Conservation (phyloP, 2,888 invertebrate genomes). For the Timandra comae region DNA sequence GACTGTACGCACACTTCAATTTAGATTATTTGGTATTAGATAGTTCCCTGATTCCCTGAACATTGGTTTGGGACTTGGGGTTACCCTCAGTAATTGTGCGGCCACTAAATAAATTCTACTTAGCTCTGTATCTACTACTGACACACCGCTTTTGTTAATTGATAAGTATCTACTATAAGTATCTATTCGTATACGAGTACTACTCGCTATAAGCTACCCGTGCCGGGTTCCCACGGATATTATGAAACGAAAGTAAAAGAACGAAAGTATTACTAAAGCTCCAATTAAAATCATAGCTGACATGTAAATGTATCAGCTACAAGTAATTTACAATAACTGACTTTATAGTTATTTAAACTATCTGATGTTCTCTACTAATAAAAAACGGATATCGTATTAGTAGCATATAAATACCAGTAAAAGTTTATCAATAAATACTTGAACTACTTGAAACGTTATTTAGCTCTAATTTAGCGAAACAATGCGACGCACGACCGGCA, state of each 20-base stretch:
- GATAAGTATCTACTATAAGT: too few species aligned
- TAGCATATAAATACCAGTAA: not conserved
- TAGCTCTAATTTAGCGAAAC: slow-evolving; percentile 11
- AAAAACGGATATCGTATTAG: too few species aligned
- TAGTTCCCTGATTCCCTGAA: slow-evolving; percentile 13
- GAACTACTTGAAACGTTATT: not conserved
- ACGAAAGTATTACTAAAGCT: too few species aligned
- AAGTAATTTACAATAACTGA: too few species aligned
- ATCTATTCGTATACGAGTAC: too few species aligned
- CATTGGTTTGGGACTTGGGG: slow-evolving; percentile 11
- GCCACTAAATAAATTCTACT: slow-evolving; percentile 7
- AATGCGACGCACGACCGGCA: slow-evolving; percentile 31
- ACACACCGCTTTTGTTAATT: not conserved
- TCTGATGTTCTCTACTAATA: too few species aligned
- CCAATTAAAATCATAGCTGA: too few species aligned
- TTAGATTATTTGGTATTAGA: slow-evolving; percentile 33
- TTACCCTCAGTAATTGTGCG: slow-evolving; percentile 18
- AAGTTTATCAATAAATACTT: not conserved
- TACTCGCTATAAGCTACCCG: too few species aligned
- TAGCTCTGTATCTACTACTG: not conserved
- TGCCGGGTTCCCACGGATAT: too few species aligned
- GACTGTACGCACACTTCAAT: slow-evolving; percentile 19
- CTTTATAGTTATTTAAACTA: too few species aligned
- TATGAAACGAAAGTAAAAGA: too few species aligned
- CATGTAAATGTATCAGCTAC: too few species aligned